phyloP scores from a whole-genome alignment of 1,140 invertebrate species.

The honey bee (Apis mellifera) region DNA sequence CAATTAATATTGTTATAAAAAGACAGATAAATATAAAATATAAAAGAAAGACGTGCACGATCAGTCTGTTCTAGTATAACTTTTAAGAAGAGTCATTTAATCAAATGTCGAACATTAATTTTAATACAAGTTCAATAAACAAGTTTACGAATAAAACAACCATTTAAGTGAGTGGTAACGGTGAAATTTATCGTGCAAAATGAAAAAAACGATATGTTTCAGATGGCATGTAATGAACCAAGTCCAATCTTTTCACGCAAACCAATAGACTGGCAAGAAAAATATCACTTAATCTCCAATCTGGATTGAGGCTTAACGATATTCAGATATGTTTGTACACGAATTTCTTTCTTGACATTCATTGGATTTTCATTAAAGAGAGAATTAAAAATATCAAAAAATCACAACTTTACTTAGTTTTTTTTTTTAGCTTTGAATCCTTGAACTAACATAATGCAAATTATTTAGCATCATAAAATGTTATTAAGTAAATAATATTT shows the following conservation, averaged over 20 bases:
- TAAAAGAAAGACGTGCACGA: slow-evolving; percentile 31
- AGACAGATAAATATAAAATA: slow-evolving; percentile 40
- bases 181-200: slow-evolving; percentile 5
- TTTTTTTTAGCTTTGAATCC: not conserved
- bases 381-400: slow-evolving; percentile 35
- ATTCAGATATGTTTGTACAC: slow-evolving; percentile 42
- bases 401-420: not conserved
- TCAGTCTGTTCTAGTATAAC: slow-evolving; percentile 37
- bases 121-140: slow-evolving; percentile 28
- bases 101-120: slow-evolving; percentile 35
- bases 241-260: not conserved
- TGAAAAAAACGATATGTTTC: not conserved
- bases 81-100: slow-evolving; percentile 24
- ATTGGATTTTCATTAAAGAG: slow-evolving; percentile 44
- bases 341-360: slow-evolving; percentile 33
- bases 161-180: not conserved
- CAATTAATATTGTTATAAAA: slow-evolving; percentile 45
- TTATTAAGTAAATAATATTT: not conserved
- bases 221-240: not conserved
- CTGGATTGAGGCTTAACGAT: slow-evolving; percentile 33
- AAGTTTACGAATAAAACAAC: not conserved
- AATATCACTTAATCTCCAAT: not conserved
- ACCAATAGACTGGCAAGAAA: not conserved
- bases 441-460: not conserved
- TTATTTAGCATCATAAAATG: not conserved